phyloP scores from a whole-genome alignment of 2,888 invertebrate species.

The Leptothorax acervorum region DNA sequence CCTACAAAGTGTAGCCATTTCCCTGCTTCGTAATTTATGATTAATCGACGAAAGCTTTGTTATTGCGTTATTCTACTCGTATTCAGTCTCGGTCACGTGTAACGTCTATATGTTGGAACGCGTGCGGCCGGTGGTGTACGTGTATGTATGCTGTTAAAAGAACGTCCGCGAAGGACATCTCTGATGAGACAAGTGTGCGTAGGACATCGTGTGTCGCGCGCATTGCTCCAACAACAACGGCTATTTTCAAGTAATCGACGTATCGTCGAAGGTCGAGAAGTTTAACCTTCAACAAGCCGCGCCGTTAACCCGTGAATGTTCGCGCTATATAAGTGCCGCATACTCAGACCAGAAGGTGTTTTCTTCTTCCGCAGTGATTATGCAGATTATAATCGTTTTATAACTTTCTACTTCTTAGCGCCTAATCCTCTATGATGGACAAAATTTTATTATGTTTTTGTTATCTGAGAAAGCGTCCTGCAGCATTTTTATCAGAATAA shows the following conservation, averaged over 20 bases:
- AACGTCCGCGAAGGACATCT: slow-evolving; percentile 60
- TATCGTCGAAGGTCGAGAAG: slow-evolving; percentile 58
- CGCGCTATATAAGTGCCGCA: slow-evolving; percentile 29
- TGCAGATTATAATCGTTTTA: not conserved
- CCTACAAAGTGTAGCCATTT: not conserved
- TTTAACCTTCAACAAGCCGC: slow-evolving; percentile 57
- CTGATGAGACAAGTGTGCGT: slow-evolving; percentile 50
- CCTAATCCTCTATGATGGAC: not conserved
- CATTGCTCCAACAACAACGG: slow-evolving; percentile 54
- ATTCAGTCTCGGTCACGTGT: slow-evolving; percentile 62
- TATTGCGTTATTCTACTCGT: slow-evolving; percentile 9
- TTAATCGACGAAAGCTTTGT: slow-evolving; percentile 38
- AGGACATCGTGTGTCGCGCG: slow-evolving; percentile 52
- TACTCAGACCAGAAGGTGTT: slow-evolving; percentile 5
- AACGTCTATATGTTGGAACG: slow-evolving; percentile 10
- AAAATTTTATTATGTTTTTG: not conserved
- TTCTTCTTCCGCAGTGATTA: slow-evolving; percentile 2
- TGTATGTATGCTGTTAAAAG: slow-evolving; percentile 47
- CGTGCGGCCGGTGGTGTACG: not conserved
- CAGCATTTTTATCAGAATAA: slow-evolving; percentile 3
- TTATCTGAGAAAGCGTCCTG: not conserved
- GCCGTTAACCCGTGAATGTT: slow-evolving; percentile 55
- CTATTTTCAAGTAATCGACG: slow-evolving; percentile 63
- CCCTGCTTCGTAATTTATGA: slow-evolving; percentile 5
- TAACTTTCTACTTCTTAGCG: not conserved